Evolutionary conservation across 2,797 vertebrate species (phyloP).

Genomic region (Parauchenoglanis punctatus): DNA sequence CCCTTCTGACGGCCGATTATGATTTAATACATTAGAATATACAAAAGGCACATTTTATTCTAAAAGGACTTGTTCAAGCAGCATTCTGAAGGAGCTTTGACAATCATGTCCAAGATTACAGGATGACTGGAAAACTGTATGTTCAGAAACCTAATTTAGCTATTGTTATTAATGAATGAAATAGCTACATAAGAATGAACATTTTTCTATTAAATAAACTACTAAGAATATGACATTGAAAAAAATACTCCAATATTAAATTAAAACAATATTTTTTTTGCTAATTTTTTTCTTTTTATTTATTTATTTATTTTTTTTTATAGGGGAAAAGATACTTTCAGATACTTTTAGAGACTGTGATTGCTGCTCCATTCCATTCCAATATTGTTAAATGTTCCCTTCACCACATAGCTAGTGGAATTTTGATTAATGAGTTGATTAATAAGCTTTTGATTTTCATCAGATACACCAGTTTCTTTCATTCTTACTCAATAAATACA

Average conservation of each 20-base stretch:
- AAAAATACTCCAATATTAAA: too few species aligned
- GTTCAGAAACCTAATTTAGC: not conserved
- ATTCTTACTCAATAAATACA: not conserved
- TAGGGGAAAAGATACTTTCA: not conserved
- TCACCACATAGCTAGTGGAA: not conserved
- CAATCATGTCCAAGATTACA: not conserved
- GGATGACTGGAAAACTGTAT: not conserved
- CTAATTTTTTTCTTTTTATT: not conserved
- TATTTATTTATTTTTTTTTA: not conserved
- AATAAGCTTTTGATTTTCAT: not conserved
- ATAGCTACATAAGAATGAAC: not conserved
- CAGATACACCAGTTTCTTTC: not conserved
- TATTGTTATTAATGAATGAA: not conserved
- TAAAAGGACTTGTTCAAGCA: not conserved
- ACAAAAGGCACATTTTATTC: not conserved
- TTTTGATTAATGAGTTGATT: not conserved
- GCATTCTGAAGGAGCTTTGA: not conserved
- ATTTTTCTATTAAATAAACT: not conserved
- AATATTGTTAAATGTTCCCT: not conserved
- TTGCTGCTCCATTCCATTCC: not conserved
- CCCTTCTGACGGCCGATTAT: not conserved
- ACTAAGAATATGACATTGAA: not conserved
- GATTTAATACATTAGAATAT: not conserved
- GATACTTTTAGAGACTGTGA: not conserved
- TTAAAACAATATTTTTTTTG: too few species aligned